A percentile compares a stretch with the other conserved stretches of the same genome.
These are phyloP conservation scores for Amiota communis DNA, from an alignment of 2,888 invertebrate species.

Conservation along the genomic window DNA sequence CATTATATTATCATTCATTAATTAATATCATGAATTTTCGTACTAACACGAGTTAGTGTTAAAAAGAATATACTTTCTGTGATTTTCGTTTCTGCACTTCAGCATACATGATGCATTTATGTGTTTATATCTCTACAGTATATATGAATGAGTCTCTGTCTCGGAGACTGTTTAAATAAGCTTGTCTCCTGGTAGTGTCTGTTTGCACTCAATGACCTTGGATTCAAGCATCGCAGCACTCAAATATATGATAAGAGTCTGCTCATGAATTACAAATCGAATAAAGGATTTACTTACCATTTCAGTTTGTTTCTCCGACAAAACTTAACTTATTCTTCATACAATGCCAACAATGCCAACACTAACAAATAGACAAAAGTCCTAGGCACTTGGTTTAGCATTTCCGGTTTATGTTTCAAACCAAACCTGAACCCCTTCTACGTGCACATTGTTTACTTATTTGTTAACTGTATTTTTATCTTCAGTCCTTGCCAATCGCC, in stretches of 20 bases:
- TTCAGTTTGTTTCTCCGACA: too few species aligned
- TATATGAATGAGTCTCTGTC: conserved; percentile 15
- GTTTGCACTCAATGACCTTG: conserved; percentile 47
- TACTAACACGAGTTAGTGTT: too few species aligned
- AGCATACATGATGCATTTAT: too few species aligned
- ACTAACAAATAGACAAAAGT: too few species aligned
- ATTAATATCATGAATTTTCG: too few species aligned
- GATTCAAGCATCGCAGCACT: conserved; percentile 47
- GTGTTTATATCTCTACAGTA: too few species aligned
- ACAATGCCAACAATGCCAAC: not conserved
- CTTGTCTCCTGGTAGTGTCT: not conserved
- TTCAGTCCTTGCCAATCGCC: conserved; percentile 13
- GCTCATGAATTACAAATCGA: conserved; percentile 66
- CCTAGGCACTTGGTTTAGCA: not conserved
- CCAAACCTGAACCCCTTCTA: not conserved
- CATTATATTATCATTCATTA: too few species aligned
- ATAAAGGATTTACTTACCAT: conserved; percentile 59
- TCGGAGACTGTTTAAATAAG: conserved; percentile 23
- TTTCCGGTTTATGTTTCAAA: not conserved
- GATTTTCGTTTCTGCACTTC: too few species aligned
- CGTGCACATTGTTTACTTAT: conserved; percentile 39
- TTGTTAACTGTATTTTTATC: not conserved
- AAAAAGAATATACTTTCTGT: too few species aligned
- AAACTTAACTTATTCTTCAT: too few species aligned
- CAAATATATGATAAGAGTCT: conserved; percentile 66